Evolutionary conservation across 2,888 invertebrate species (phyloP), one percentile per base, ranked within the genome.

Genomic region (Orgyia antiqua): DNA sequence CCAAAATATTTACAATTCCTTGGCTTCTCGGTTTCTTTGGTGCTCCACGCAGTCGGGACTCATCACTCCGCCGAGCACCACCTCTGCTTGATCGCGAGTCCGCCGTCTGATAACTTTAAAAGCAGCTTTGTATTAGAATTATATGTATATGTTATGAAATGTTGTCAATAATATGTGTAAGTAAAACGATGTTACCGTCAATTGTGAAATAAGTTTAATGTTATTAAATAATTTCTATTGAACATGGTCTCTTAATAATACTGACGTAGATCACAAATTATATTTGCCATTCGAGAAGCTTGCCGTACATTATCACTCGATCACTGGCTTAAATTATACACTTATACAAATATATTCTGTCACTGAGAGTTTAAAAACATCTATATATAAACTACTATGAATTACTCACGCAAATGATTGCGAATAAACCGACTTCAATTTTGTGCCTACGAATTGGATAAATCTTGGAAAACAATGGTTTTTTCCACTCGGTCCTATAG

Each of bases 1-100:
- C 90, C 62, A 87, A 89, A 30, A 88, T 91, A 36, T 89, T 91
- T 55, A 90, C 92, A 13, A 88, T 94, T 40, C 89, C 91, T 45
- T 94, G 94, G 93, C 76, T 94, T 57, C 89, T 92, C 24, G 93
- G 92, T 52, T 76, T 94, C 39, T 92, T 95, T 63, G 91, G 91
- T 38, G 92, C 91, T 33, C 79, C 92, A 40, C 90, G 93, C 45
- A 88, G 89, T 45, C 92, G 91, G 54, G 88, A 86, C 40, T 61
- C 74, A 7, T 77, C 78, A 27, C 59, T 84, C 43, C 80, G 83
- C 29, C 76, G 75, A 53, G 76, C 80, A 28, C 76, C 84, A 42
- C 82, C 82, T 35, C 66, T 83, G 28, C 69, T 82, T n/a, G 87
- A 87, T 61, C 65, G 69, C 43, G 87, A 87, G 64, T 86, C 86